Evolutionary conservation across 2,113 vertebrate species (phyloP).

Genomic region (Tyto alba): DNA sequence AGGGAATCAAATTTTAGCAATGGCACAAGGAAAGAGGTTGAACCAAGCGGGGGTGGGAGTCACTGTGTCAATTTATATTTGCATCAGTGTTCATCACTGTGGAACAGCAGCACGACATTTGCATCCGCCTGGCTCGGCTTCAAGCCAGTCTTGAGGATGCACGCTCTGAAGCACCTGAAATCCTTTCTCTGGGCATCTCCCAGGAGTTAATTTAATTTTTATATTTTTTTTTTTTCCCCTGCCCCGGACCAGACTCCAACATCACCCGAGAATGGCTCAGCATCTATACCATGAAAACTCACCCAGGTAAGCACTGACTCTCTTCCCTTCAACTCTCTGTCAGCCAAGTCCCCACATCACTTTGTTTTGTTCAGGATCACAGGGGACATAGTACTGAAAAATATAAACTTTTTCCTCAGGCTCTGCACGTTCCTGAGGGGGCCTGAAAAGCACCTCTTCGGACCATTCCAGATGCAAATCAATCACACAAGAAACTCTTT

Average conservation of each 20-base stretch:
- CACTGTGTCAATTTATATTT: not conserved
- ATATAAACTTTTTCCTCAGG: not conserved
- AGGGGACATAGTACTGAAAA: fast-evolving
- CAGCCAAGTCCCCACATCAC: not conserved
- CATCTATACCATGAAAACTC: not conserved
- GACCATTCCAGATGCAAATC: not conserved
- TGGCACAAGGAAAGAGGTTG: not conserved
- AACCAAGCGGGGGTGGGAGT: not conserved
- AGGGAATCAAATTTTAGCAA: not conserved
- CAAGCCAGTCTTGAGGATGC: not conserved
- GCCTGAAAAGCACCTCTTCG: not conserved
- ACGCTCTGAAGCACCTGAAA: not conserved
- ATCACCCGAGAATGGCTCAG: not conserved
- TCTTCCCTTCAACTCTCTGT: not conserved
- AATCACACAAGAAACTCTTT: not conserved
- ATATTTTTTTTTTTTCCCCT: not conserved
- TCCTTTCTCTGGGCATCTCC: not conserved
- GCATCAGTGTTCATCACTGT: not conserved
- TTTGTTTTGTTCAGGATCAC: not conserved
- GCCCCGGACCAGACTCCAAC: not conserved
- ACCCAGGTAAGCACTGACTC: not conserved
- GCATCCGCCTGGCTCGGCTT: not conserved
- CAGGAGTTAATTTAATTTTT: not conserved
- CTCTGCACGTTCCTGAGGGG: not conserved
- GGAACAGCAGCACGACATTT: not conserved